A percentile compares a stretch with the other conserved stretches of the same genome.
These are phyloP conservation scores for Ptychoptera albimana DNA, from an alignment of 2,888 invertebrate species.

Conservation along the genomic window DNA sequence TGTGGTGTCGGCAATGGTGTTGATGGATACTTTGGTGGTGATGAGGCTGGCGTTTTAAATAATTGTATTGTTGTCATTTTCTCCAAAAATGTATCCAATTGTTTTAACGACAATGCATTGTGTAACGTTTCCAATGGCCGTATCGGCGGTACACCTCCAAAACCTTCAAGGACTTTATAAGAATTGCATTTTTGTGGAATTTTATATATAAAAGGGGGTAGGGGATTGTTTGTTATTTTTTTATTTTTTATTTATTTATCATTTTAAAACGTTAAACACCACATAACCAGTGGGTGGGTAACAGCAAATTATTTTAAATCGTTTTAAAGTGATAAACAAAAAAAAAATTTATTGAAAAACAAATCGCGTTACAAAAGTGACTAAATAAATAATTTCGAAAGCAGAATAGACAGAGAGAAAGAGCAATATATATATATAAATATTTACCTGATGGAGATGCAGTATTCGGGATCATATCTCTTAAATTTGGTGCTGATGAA, in stretches of 20 bases:
- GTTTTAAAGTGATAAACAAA: background rate
- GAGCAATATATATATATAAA: background rate
- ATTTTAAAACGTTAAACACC: no score
- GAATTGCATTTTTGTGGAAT: no score
- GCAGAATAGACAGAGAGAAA: background rate
- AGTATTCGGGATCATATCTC: slow-evolving; percentile 68
- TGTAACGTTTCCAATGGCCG: slow-evolving; percentile 94
- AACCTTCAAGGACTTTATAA: slow-evolving; percentile 56
- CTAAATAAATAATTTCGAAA: background rate
- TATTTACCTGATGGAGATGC: slow-evolving; percentile 58
- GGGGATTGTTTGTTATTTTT: no score
- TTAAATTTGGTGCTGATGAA: slow-evolving; percentile 78
- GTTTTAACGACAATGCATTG: slow-evolving; percentile 84
- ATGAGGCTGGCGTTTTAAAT: slow-evolving; percentile 55
- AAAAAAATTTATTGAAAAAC: background rate
- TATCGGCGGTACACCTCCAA: slow-evolving; percentile 87
- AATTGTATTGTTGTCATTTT: slow-evolving; percentile 60
- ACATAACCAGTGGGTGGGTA: no score
- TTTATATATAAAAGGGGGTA: no score
- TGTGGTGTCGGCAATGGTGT: slow-evolving; percentile 32
- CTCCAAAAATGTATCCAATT: slow-evolving; percentile 80
- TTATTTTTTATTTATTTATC: no score
- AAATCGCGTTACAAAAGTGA: no score
- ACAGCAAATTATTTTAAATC: no score
- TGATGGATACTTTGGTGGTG: slow-evolving; percentile 48